Percentiles rank a stretch among this genome's conserved stretches.
Conservation (phyloP, 2,888 invertebrate species). For the Norana najaformis region DNA sequence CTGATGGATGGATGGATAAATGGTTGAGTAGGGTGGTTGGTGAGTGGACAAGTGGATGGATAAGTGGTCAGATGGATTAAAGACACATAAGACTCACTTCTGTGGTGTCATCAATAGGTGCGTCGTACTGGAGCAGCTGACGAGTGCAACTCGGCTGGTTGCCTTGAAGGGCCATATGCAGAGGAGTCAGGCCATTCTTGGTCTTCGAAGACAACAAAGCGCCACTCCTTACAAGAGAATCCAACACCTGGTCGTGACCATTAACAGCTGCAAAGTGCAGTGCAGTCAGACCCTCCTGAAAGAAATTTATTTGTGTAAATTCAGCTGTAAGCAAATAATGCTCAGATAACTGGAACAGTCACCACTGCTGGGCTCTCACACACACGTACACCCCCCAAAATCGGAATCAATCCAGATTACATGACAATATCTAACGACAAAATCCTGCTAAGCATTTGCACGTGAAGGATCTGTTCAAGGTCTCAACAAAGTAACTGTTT, state of each 20-base stretch:
- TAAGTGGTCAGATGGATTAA: background rate
- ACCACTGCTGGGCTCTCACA: background rate
- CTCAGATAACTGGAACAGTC: background rate
- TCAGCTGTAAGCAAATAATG: background rate
- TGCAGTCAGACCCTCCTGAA: constrained; percentile 32
- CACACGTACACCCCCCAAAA: no score
- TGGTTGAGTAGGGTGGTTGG: no score
- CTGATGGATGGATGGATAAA: no score
- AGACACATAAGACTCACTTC: constrained; percentile 17
- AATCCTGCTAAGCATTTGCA: no score
- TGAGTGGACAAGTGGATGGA: no score
- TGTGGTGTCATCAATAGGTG: constrained; percentile 35
- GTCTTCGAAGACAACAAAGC: constrained; percentile 31
- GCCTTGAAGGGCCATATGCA: constrained; percentile 35
- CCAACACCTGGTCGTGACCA: constrained; percentile 32
- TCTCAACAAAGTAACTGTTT: background rate
- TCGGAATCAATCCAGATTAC: background rate
- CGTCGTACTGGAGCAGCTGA: constrained; percentile 25
- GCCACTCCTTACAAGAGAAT: constrained; percentile 24
- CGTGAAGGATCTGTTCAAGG: background rate
- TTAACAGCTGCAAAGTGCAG: constrained; percentile 32
- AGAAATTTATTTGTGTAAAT: background rate
- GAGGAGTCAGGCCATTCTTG: constrained; percentile 32
- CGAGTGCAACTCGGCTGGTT: constrained; percentile 32
- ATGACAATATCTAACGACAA: background rate